These are phyloP conservation scores for Mesaphorura yosii DNA, from an alignment of 1,140 invertebrate genomes.

Conservation along the genomic window DNA sequence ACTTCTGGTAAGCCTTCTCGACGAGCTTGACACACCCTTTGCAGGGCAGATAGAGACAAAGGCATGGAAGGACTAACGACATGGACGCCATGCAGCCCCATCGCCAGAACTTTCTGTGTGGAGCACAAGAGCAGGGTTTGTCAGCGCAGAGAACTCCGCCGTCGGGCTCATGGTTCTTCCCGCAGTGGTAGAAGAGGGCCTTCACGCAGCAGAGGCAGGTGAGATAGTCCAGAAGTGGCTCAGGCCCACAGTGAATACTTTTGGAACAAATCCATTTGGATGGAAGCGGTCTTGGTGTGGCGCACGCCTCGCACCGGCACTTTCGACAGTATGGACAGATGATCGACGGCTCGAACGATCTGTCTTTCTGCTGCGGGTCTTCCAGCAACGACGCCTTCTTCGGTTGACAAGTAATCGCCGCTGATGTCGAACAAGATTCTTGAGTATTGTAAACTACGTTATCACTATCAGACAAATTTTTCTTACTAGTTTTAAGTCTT, in stretches of 20 bases:
- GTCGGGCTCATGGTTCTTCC: constrained; percentile 55
- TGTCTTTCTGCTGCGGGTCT: constrained; percentile 33
- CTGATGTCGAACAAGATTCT: constrained; percentile 18
- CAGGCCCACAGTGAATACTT: constrained; percentile 71
- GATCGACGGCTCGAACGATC: constrained; percentile 44
- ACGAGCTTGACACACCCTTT: constrained; percentile 61
- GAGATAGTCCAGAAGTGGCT: constrained; percentile 71
- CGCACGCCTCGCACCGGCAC: constrained; percentile 76
- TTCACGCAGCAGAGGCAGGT: constrained; percentile 89
- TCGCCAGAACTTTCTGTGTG: constrained; percentile 52
- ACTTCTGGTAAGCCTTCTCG: constrained; percentile 67
- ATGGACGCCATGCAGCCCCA: constrained; percentile 75
- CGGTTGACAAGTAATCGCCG: constrained; percentile 27
- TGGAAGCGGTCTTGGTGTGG: constrained; percentile 66
- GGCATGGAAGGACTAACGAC: constrained; percentile 68
- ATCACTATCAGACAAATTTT: constrained; percentile 1
- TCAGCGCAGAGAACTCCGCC: constrained; percentile 57
- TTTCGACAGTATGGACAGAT: constrained; percentile 72
- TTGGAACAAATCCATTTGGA: constrained; percentile 76
- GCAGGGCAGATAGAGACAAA: constrained; percentile 84
- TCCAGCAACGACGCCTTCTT: constrained; percentile 23
- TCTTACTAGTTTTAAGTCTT: constrained; percentile 5
- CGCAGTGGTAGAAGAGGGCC: constrained; percentile 82
- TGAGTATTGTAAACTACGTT: constrained; percentile 7
- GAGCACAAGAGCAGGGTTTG: constrained; percentile 72